A percentile compares a stretch with the other conserved stretches of the same genome.
phyloP scores from a whole-genome alignment of 2,888 invertebrate species.

The Chironomus riparius region DNA sequence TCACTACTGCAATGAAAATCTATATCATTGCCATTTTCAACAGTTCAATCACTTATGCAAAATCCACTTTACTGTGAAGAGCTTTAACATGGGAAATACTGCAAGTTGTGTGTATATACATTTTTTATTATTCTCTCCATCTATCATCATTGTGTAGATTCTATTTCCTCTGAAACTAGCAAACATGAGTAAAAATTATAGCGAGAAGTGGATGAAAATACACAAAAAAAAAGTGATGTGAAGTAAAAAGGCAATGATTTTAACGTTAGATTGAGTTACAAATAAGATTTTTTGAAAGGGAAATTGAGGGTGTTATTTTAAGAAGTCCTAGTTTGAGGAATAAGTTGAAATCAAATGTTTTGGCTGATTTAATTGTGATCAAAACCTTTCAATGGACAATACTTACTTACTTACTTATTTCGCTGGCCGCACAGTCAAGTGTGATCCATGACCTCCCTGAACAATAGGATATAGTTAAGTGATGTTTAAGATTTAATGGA shows the following conservation, averaged over 20 bases:
- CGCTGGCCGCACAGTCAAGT: too few species aligned
- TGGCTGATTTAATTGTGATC: too few species aligned
- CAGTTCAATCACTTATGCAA: conserved; percentile 25
- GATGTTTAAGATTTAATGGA: too few species aligned
- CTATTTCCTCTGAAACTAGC: background rate
- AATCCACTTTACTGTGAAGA: conserved; percentile 16
- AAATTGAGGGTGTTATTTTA: too few species aligned
- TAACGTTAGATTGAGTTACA: conserved; percentile 20
- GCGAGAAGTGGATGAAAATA: background rate
- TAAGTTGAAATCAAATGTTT: too few species aligned
- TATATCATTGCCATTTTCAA: background rate
- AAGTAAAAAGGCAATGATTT: background rate
- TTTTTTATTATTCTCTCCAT: background rate
- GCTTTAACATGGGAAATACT: conserved; percentile 19
- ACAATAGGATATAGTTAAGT: too few species aligned
- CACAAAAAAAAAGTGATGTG: background rate
- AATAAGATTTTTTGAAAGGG: background rate
- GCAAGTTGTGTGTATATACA: conserved; percentile 2
- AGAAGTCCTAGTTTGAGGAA: too few species aligned
- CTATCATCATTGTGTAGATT: background rate
- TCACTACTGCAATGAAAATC: background rate
- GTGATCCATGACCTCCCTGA: too few species aligned
- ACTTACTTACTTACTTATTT: too few species aligned
- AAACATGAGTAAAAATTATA: too few species aligned
- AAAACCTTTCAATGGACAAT: too few species aligned